A percentile compares a stretch with the other conserved stretches of the same genome.
Evolutionary conservation across 2,113 vertebrate species (phyloP).

Genomic region (Brachirus orientalis): DNA sequence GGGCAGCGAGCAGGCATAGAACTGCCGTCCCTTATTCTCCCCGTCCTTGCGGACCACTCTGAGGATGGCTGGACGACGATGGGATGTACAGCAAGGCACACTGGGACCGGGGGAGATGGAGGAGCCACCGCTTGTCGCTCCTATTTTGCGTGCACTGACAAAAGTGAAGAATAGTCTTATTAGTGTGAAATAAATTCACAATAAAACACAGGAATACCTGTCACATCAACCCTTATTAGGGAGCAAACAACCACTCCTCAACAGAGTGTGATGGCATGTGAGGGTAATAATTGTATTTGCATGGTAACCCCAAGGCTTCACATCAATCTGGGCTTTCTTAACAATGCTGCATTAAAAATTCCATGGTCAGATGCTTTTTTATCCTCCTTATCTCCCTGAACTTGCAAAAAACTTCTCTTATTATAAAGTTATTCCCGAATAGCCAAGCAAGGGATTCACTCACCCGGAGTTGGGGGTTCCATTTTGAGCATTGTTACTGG

Average conservation of each 20-base stretch:
- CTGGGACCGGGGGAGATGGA: constrained; percentile 16
- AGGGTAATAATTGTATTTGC: constrained; percentile 25
- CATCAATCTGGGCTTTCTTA: constrained; percentile 33
- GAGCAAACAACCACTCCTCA: constrained; percentile 26
- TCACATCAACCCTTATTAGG: constrained; percentile 53
- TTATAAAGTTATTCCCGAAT: constrained; percentile 73
- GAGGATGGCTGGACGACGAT: constrained; percentile 81
- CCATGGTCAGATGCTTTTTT: constrained; percentile 32
- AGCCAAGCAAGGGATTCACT: constrained; percentile 57
- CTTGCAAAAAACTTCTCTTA: constrained; percentile 63
- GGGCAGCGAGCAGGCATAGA: constrained; percentile 90
- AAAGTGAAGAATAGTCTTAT: constrained; percentile 46
- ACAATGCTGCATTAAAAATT: constrained; percentile 55
- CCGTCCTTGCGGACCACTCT: constrained; percentile 89
- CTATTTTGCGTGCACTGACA: constrained; percentile 51
- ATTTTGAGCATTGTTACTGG: constrained; percentile 65
- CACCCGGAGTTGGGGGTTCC: constrained; percentile 69
- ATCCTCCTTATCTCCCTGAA: constrained; percentile 52
- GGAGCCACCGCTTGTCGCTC: constrained; percentile 11
- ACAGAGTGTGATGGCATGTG: constrained; percentile 3
- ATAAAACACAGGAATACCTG: constrained; percentile 32
- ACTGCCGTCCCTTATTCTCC: constrained; percentile 90
- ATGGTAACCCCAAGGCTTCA: constrained; percentile 10
- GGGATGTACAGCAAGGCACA: constrained; percentile 84
- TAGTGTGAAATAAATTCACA: constrained; percentile 45